Base-by-base conservation (phyloP, 2,888 invertebrate genomes). In the Melanostoma scalare region DNA sequence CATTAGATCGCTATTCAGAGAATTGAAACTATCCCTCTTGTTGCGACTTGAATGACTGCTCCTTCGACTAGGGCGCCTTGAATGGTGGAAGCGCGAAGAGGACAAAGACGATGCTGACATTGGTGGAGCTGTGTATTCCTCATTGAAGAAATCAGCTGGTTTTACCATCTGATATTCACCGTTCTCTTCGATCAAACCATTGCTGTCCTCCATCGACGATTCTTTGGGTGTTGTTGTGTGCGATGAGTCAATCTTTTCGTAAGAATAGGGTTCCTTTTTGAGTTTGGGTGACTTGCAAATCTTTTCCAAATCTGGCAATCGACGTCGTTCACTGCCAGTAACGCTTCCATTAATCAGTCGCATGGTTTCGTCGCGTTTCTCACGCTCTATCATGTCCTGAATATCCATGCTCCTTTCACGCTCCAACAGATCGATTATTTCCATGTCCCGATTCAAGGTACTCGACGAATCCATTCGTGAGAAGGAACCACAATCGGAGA, bases 401-500 rank as follows among this genome's bases (percentile, higher is more conserved):
- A 91, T 89, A 75, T 91, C 90, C 88, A 90, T 89, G 86, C 89
- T 91, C 53, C 91, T 89, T 82, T 91, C 91, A n/a, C 91, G 89
- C 69, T 91, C 91, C 33, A 91, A 77, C 79, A 90, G 86, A 86
- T 91, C 91, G 71, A 91, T 91, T 3, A 91, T 91, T 87, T 91
- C 91, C 80, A 91, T 52, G 78, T 91, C 91, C 2, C 90, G 88
- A n/a, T 90, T 90, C 77, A 91, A 63, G 3, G 91, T 91, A 86
- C 90, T 90, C 1, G 89, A 88, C 0, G 89, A 88, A 38, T 88
- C 88, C 85, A 89, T 88, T 44, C 88, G 87, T 5, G 88, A 88
- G 73, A 89, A 89, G 35, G 89, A 89, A 60, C 88, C 89, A 86
- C 88, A 88, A 56, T 91, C 91, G 9, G 91, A 90, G 52, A 90